Conservation (phyloP, 2,797 vertebrate species). For the Poliocrania exsul region DNA sequence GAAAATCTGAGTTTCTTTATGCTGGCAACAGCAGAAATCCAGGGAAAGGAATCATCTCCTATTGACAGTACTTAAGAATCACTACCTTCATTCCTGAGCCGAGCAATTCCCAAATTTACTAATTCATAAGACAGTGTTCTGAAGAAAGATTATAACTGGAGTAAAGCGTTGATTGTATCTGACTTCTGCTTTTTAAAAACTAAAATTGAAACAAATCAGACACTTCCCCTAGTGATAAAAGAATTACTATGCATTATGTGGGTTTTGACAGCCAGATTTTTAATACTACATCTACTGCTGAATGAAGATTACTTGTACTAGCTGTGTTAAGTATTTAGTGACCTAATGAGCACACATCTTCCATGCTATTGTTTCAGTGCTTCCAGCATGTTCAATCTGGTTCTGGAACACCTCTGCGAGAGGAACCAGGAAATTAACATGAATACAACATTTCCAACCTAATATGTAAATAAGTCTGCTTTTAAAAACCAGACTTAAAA, state of each 20-base stretch:
- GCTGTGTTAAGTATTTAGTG: constrained; percentile 21
- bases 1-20: neutral
- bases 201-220: neutral
- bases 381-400: neutral
- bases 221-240: neutral
- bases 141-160: neutral
- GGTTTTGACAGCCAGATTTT: neutral
- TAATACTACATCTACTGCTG: neutral
- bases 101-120: neutral
- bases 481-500: neutral
- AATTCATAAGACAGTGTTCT: neutral
- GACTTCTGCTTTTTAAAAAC: neutral
- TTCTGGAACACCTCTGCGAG: neutral
- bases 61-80: neutral
- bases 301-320: constrained; percentile 9
- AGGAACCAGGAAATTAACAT: neutral
- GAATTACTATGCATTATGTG: neutral
- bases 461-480: neutral
- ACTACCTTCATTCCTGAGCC: neutral
- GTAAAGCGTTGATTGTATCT: neutral
- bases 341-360: neutral
- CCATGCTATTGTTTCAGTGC: neutral
- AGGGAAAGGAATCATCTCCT: neutral
- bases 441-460: neutral
- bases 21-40: neutral